Evolutionary conservation across 2,113 vertebrate genomes (phyloP).

Genomic region (Tonatia bakeri): DNA sequence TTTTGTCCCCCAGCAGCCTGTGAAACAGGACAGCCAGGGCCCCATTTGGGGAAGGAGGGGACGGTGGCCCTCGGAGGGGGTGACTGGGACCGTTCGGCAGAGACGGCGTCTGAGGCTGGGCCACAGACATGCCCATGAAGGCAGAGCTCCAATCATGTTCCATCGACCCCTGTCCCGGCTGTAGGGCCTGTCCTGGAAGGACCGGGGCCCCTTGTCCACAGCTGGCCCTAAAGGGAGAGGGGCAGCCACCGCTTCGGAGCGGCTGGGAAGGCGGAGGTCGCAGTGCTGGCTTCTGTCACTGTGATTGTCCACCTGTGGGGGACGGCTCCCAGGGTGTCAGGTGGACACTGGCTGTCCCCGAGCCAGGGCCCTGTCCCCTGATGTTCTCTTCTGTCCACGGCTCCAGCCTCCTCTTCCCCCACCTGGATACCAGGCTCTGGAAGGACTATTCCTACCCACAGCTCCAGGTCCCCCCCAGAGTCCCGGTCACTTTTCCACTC

Average conservation of each 20-base stretch:
- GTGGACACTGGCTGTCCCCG: too few relatives aligned
- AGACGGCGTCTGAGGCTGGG: neutral
- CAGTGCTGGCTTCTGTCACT: rapidly evolving
- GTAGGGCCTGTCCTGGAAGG: neutral
- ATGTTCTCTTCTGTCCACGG: neutral
- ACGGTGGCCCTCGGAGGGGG: neutral
- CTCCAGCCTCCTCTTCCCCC: neutral
- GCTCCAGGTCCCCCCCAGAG: neutral
- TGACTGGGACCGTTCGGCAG: too few relatives aligned
- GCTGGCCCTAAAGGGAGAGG: neutral
- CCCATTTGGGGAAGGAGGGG: neutral
- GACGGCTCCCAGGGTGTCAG: neutral
- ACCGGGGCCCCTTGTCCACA: neutral
- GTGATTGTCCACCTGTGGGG: neutral
- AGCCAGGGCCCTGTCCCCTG: neutral
- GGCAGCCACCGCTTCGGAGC: neutral
- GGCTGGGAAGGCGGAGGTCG: neutral
- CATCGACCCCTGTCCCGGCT: neutral
- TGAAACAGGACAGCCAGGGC: neutral
- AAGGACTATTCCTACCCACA: neutral
- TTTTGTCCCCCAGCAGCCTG: neutral
- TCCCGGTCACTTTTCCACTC: neutral
- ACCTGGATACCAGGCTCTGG: neutral
- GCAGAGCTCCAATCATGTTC: neutral
- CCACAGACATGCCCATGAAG: rapidly evolving